Evolutionary conservation across 2,888 invertebrate species (phyloP), one percentile per base, ranked within the genome.

Genomic region (Tryphoninae sp.): DNA sequence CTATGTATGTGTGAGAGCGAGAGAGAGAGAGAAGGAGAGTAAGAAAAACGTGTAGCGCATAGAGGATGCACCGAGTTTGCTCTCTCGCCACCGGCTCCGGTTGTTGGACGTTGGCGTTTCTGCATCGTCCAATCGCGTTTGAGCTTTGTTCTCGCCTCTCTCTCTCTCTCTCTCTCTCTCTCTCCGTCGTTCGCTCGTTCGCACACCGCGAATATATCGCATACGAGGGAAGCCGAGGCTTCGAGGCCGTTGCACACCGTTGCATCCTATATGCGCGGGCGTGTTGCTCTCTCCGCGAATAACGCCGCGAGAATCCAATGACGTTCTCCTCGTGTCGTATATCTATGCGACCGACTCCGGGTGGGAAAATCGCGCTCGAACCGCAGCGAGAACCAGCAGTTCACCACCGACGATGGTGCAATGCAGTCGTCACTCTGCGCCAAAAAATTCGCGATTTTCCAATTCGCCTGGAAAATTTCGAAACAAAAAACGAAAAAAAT

Each of bases 21-120:
- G 45, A 59, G 59, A 23, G 72, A 23, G 23, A 26, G 72, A 16
- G 45, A 62, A 67, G 53, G 67, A 58, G 45, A 67, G 65, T 59
- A 23, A 8, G 26, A 7, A 33, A 23, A 7, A 33, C 45, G 16
- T 49, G 16, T 16, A 74, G 65, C 33, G 78, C 68, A 74, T 22
- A 51, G 83, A 83, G 83, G 83, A 91, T 89, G 92, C 89, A 89
- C 88, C 90, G 89, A 79, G 84, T 85, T 87, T 83, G 86, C 83
- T 74, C 84, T 84, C 83, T 85, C 81, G 78, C 86, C 85, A 84
- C 82, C 86, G 85, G 83, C 78, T 83, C 73, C 11, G 42, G 61
- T 72, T 72, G 75, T 78, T 78, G 75, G 78, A 68, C 68, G 75
- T 40, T 51, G 61, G 45, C 55, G 71, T 76, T 75, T 78, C 72